Base-by-base conservation (phyloP, 2,888 invertebrate genomes). In the Conops quadrifasciatus region DNA sequence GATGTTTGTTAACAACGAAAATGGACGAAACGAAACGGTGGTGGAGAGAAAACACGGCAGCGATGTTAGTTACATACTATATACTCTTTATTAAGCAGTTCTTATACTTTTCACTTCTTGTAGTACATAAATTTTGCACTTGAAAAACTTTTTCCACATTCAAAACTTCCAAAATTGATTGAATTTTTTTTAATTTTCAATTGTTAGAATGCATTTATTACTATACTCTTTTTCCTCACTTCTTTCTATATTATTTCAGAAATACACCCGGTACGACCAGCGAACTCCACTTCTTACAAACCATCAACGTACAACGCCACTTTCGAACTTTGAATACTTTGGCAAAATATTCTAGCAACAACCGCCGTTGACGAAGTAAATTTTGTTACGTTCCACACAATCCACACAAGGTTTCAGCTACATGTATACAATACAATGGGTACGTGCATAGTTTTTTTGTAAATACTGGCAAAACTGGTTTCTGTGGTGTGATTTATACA, bases 1-100 rank as follows among this genome's bases (percentile, higher is more conserved):
- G 70, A 77, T 77, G 73, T 75, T 74, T 75, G 78, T 79, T 79
- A 78, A 75, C 77, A 78, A 78, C 75, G 68, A 30, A 64, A 69
- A 74, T 53, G 67, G 69, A 51, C 60, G 30, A 67, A 36, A 36
- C 5, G 36, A 7, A 36, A 9, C 9, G 36, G 36, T 36, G 36
- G 65, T 49, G 24, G 67, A 58, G 68, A 59, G 67, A 65, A 56
- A 19, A 36, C 70, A 70, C 58, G 59, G 56, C n/a, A 7, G 26
- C 58, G 62, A 66, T 45, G 51, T 63, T 62, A 36, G 51, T 62
- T 68, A 36, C 49, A 4, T 49, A 49, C 11, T 49, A 49, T 49
- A 36, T 9, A 1, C 19, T 49, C 16, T 66, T 24, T 53, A 51
- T 51, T 26, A n/a, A 11, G 13, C 19, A 66, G 49, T 51, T 15